phyloP scores from a whole-genome alignment of 2,888 invertebrate genomes.

The Tanypteryx hageni region DNA sequence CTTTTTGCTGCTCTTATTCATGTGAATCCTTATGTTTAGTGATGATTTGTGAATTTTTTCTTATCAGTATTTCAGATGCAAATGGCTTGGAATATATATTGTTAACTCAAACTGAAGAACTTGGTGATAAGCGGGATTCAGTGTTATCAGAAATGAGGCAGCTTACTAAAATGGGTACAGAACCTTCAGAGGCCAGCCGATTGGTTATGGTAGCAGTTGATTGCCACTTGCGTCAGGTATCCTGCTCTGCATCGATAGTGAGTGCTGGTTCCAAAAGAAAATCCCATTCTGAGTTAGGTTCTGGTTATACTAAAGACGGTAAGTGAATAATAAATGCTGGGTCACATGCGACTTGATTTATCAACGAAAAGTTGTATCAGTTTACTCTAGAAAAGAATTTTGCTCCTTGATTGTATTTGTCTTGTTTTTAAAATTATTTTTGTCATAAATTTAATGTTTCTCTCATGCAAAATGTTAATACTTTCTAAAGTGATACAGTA shows the following conservation, averaged over 20 bases:
- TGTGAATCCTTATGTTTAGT: not conserved
- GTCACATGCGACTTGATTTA: no score
- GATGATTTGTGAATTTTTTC: not conserved
- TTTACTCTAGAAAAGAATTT: no score
- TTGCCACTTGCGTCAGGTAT: slow-evolving; percentile 37
- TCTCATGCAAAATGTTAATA: no score
- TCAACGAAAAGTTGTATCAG: no score
- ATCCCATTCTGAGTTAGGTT: not conserved
- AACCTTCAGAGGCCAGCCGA: slow-evolving; percentile 29
- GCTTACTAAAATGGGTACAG: not conserved
- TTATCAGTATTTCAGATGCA: slow-evolving; percentile 37
- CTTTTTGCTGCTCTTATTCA: not conserved
- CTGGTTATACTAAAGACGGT: slow-evolving; percentile 68
- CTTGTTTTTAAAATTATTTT: no score
- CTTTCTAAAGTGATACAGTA: no score
- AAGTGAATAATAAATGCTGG: slow-evolving; percentile 63
- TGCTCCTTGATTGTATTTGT: no score
- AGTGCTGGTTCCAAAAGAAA: slow-evolving; percentile 41
- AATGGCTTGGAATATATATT: slow-evolving; percentile 17
- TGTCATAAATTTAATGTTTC: no score
- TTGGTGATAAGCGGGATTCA: slow-evolving; percentile 36
- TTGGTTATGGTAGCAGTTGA: slow-evolving; percentile 57
- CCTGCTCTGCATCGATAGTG: slow-evolving; percentile 32
- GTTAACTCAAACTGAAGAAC: not conserved
- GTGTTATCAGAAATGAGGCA: slow-evolving; percentile 19